These are phyloP conservation scores for Pentalonia nigronervosa DNA, from an alignment of 1,140 invertebrate genomes.

Conservation along the genomic window DNA sequence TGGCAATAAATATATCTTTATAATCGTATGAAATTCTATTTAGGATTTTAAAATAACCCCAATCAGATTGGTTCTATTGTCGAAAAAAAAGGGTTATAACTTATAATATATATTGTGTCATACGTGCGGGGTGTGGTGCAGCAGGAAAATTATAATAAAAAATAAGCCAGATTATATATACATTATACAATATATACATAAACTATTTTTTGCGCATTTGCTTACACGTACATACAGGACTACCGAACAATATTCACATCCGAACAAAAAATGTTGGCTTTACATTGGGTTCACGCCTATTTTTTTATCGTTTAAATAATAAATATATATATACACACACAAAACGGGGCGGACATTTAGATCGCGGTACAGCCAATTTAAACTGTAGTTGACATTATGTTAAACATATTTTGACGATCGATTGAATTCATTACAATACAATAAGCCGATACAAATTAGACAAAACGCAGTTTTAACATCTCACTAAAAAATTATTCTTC, in stretches of 20 bases:
- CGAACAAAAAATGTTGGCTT: neutral
- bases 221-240: too few species aligned
- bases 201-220: neutral
- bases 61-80: conserved; percentile 50
- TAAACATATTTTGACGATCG: conserved; percentile 46
- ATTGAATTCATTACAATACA: neutral
- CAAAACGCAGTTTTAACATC: neutral
- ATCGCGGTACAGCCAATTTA: conserved; percentile 31
- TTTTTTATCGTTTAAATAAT: conserved; percentile 35
- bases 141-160: conserved; percentile 55
- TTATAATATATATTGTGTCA: conserved; percentile 3
- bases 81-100: conserved; percentile 25
- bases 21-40: conserved; percentile 57
- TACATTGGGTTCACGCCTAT: conserved; percentile 46
- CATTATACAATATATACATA: neutral
- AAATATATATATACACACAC: too few species aligned
- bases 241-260: conserved; percentile 43
- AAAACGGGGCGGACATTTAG: conserved; percentile 39
- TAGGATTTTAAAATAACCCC: conserved; percentile 55
- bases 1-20: conserved; percentile 55
- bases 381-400: conserved; percentile 35
- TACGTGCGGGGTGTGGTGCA: neutral
- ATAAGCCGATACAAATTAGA: conserved; percentile 11
- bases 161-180: conserved; percentile 45
- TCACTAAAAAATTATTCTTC: conserved; percentile 28